phyloP scores from a whole-genome alignment of 2,113 vertebrate species.

The Leptodactylus fuscus region DNA sequence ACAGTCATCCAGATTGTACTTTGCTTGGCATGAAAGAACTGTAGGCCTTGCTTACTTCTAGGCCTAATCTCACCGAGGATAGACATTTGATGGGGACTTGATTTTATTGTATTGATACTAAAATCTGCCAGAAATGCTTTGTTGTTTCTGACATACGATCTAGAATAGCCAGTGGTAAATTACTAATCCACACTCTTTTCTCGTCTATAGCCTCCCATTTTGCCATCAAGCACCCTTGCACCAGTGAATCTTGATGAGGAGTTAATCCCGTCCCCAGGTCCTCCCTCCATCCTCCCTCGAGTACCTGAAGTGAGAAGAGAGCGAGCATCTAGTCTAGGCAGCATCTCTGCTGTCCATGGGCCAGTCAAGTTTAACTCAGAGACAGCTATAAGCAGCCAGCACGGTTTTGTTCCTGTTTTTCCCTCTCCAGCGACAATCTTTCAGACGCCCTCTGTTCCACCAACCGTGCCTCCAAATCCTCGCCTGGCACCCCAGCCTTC shows the following conservation, averaged over 20 bases:
- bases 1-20: too few species aligned
- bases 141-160: too few species aligned
- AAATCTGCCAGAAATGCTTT: neutral
- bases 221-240: slow-evolving; percentile 72
- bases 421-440: slow-evolving; percentile 68
- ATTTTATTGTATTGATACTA: too few species aligned
- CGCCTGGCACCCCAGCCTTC: slow-evolving; percentile 64
- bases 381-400: slow-evolving; percentile 65
- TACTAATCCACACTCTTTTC: neutral
- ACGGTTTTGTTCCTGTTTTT: slow-evolving; percentile 72
- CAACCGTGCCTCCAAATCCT: slow-evolving; percentile 66
- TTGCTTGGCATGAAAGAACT: too few species aligned
- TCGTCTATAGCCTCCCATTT: slow-evolving; percentile 75
- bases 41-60: too few species aligned
- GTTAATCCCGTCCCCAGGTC: slow-evolving; percentile 72
- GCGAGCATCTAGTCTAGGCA: slow-evolving; percentile 65
- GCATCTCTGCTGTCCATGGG: slow-evolving; percentile 63
- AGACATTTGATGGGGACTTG: too few species aligned
- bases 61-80: too few species aligned
- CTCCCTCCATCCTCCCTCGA: slow-evolving; percentile 68
- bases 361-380: slow-evolving; percentile 67
- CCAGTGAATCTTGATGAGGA: slow-evolving; percentile 69
- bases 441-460: slow-evolving; percentile 64
- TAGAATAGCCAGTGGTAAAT: too few species aligned
- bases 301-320: slow-evolving; percentile 64